Evolutionary conservation across 2,113 vertebrate species (phyloP).

Genomic region (Sylvilagus bachmani): DNA sequence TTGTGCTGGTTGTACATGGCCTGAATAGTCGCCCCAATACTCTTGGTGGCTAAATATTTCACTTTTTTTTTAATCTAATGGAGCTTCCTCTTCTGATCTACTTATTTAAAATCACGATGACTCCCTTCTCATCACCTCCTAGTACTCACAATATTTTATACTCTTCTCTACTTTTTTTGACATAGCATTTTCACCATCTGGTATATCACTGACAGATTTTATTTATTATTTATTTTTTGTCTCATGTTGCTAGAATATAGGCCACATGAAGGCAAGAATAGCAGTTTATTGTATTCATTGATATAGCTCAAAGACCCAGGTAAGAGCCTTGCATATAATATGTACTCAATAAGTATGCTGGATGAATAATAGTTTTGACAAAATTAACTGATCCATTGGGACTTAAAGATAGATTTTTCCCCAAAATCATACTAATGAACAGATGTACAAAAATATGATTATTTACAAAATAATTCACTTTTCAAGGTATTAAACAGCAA

Average conservation of each 20-base stretch:
- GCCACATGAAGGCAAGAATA: background rate
- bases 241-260: background rate
- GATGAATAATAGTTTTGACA: background rate
- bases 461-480: background rate
- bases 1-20: background rate
- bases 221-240: background rate
- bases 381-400: background rate
- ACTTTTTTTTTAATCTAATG: background rate
- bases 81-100: background rate
- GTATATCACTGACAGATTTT: background rate
- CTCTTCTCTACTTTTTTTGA: background rate
- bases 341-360: background rate
- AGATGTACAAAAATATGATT: background rate
- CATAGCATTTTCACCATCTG: background rate
- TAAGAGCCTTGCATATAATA: background rate
- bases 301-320: background rate
- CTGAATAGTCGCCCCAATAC: background rate
- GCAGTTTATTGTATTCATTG: background rate
- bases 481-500: background rate
- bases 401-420: background rate
- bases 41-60: background rate
- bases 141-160: background rate
- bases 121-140: background rate
- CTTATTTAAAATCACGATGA: background rate
- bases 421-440: background rate